These are phyloP conservation scores for Achatina immaculata DNA, from an alignment of 1,140 invertebrate species.

Conservation along the genomic window DNA sequence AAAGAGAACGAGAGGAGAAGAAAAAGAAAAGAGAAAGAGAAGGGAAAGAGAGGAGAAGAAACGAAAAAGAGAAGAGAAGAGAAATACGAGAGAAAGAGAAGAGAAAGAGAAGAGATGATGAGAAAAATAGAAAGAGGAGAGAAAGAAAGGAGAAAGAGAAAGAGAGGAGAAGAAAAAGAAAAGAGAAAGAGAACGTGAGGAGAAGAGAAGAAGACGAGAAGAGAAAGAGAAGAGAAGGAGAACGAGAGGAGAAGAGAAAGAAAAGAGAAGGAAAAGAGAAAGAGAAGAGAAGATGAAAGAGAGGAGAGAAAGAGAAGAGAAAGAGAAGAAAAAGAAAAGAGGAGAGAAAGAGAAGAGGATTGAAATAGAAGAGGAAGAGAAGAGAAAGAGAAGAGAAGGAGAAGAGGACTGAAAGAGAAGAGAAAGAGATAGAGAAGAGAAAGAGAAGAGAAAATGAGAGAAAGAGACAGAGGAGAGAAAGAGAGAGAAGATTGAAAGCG, in stretches of 20 bases:
- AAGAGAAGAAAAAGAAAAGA: not conserved
- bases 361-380: not conserved
- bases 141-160: no score
- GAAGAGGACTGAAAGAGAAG: not conserved
- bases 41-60: no score
- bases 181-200: not conserved
- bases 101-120: no score
- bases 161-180: no score
- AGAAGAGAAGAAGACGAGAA: not conserved
- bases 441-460: not conserved
- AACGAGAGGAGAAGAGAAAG: constrained; percentile 5
- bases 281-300: constrained; percentile 4
- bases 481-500: not conserved
- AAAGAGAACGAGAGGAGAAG: no score
- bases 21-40: no score
- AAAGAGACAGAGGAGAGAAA: not conserved
- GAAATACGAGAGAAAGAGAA: no score
- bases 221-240: not conserved
- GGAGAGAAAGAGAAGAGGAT: no score
- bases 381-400: not conserved
- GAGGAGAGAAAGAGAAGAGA: not conserved
- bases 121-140: no score
- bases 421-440: not conserved
- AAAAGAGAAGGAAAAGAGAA: constrained; percentile 8
- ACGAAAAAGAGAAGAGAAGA: no score